Base-by-base conservation (phyloP, 2,113 vertebrate species). In the Balaeniceps rex region DNA sequence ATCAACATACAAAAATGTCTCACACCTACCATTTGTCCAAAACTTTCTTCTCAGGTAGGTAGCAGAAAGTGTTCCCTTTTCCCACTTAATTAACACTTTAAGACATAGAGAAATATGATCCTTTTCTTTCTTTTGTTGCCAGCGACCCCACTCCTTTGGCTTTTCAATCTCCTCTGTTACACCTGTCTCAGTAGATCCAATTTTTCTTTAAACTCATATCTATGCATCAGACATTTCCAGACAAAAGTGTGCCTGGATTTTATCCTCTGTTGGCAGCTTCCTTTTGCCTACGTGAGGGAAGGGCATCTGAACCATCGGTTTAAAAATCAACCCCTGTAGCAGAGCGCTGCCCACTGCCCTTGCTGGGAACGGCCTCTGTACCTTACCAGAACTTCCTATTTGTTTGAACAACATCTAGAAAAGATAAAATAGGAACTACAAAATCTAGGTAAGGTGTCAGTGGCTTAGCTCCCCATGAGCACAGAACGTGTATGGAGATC, bases 341-440 rank as follows among this genome's bases (percentile, higher is more conserved):
- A 91, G 23, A 70, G 46, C 1, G 1, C 60, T 82, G 40, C 26
- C 12, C 47, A 13, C 38, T 55, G 72, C 52, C n/a, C 44, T 70
- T 88, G n/a, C 80, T 1, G 5, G 80, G 65, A 95, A 93, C 2
- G 2, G 44, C 70, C 74, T 93, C 80, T 49, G 44, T 61, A 77
- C 82, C 28, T 68, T 78, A 80, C 40, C 49, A 77, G 63, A 96
- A 92, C 38, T 55, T 89, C 60, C 12, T 72, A 22, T 72, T 93
- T 97, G 63, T 92, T 97, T 94, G 88, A 92, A 91, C 23, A 95
- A 42, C 19, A 46, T 75, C 44, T 60, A 87, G 74, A 79, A 94
- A 79, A 82, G 77, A 84, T 76, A 88, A 94, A 90, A 77, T 10
- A 78, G 42, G 42, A 86, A 65, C 44, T 81, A 64, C 42, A 87